Evolutionary conservation across 1,140 invertebrate genomes (phyloP), one percentile per base, ranked within the genome.

Genomic region (Trissolcus basalis): DNA sequence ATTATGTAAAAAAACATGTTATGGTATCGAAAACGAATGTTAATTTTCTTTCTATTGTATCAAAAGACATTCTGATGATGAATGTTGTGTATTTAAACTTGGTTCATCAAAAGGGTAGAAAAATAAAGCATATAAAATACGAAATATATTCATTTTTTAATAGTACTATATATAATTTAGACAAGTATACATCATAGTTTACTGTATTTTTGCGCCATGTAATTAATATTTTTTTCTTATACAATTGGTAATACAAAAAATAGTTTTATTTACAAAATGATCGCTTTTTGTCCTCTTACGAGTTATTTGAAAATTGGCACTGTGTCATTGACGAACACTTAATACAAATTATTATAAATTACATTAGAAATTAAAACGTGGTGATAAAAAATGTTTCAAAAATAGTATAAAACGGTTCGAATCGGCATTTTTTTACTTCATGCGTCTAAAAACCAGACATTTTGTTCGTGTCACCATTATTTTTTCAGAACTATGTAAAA

Each of bases 131-230:
- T 84, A 84, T 84, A 85, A 86, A 87, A 87, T 87, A 86, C 70
- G 82, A 86, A 87, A 85, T 85, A 86, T 87, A 87, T 85, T 86
- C 83, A 85, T 79, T 81, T 81, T 67, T 84, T 72, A 71, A 81
- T 83, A 81, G 76, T 75, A 81, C 78, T 78, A 81, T 79, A 76
- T 80, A 86, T 87, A 87, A 86, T 85, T 86, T 86, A 86, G 79
- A 82, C 81, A 85, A 81, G 80, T 84, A 83, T 86, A 85, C 73
- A 83, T 81, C 56, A 79, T 82, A 69, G 64, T 80, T 82, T 78
- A 71, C 55, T 63, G 72, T 79, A 79, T 83, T 27, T 27, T 85
- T 61, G 79, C 69, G 81, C 50, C 70, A 56, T 39, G 65, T 81
- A 85, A 72, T 64, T 61, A 76, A 58, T 86, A 82, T 77, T 80